Evolutionary conservation across 2,113 vertebrate genomes (phyloP).

Genomic region (Perognathus longimembris): DNA sequence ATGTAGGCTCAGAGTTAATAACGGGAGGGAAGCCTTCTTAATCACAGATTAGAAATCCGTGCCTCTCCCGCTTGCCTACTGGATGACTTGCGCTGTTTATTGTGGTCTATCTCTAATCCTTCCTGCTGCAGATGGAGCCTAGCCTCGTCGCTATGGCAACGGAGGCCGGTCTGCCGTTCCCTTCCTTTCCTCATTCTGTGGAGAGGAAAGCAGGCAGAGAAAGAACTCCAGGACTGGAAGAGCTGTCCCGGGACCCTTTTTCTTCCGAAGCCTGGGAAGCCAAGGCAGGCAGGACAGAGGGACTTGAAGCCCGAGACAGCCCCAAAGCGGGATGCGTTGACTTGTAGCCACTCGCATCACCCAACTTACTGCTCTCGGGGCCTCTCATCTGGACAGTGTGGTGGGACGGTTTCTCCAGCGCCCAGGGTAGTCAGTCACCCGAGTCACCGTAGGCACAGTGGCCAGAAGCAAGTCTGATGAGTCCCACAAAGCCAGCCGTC

Average conservation of each 20-base stretch:
- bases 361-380: not conserved
- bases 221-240: not conserved
- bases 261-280: not conserved
- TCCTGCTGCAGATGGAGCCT: slow-evolving; percentile 29
- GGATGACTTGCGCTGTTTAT: not conserved
- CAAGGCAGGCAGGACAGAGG: not conserved
- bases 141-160: slow-evolving; percentile 56
- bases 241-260: not conserved
- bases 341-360: not conserved
- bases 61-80: not conserved
- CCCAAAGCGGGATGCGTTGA: not conserved
- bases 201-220: not conserved
- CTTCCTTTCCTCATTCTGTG: not conserved
- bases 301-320: not conserved
- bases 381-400: not conserved
- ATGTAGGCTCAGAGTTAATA: not conserved
- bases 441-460: not conserved
- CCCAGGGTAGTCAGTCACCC: not conserved
- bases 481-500: too few species aligned
- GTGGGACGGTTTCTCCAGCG: not conserved
- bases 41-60: slow-evolving; percentile 6
- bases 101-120: slow-evolving; percentile 48
- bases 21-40: not conserved
- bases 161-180: not conserved
- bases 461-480: too few species aligned